Conservation (phyloP, 2,113 vertebrate species). For the Myocastor coypus region DNA sequence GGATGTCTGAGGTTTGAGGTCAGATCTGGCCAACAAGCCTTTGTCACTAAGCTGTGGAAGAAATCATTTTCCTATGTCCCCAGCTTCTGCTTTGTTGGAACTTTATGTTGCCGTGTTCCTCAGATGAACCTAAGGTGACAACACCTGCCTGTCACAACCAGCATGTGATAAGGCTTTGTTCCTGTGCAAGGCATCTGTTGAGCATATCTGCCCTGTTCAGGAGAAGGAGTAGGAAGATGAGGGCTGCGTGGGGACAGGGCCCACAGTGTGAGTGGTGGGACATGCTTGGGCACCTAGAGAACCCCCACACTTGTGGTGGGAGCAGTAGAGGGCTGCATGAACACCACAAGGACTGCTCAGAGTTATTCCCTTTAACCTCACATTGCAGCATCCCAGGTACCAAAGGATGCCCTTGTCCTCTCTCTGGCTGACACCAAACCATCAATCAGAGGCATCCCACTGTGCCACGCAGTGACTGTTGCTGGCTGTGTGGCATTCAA, state of each 20-base stretch:
- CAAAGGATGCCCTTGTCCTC: neutral
- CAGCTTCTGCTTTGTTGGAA: neutral
- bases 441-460: neutral
- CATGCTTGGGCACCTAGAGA: neutral
- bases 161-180: fast-evolving
- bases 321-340: no score
- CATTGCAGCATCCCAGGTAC: neutral
- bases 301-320: neutral
- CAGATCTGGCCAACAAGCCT: neutral
- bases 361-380: neutral
- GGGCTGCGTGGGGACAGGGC: fast-evolving
- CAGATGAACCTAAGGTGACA: fast-evolving
- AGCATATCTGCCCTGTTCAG: fast-evolving
- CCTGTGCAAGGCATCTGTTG: neutral
- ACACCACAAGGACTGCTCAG: fast-evolving
- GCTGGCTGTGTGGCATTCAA: no score
- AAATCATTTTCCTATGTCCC: neutral
- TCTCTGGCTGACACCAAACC: neutral
- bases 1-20: fast-evolving
- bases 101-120: fast-evolving
- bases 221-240: neutral
- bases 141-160: neutral
- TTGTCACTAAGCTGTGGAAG: neutral
- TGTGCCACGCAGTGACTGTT: neutral
- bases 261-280: neutral